Evolutionary conservation across 2,888 invertebrate species (phyloP).

Genomic region (Chloroclystis v-ata): DNA sequence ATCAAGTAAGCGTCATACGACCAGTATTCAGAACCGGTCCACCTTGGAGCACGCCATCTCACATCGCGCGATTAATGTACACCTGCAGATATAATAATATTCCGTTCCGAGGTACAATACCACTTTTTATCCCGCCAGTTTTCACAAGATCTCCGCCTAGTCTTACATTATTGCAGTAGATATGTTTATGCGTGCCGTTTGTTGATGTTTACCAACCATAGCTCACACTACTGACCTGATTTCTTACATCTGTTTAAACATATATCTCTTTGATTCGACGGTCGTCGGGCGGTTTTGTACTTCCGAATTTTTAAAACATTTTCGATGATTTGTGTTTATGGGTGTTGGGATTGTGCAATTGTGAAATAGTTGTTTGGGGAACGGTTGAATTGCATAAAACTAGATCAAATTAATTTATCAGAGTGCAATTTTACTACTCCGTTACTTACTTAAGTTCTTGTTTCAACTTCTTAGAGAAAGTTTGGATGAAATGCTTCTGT

Average conservation of each 20-base stretch:
- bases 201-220: conserved; percentile 57
- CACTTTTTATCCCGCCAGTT: conserved; percentile 40
- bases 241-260: conserved; percentile 62
- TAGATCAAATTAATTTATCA: too few relatives aligned
- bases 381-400: too few relatives aligned
- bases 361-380: too few relatives aligned
- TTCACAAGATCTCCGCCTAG: conserved; percentile 56
- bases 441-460: too few relatives aligned
- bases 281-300: conserved; percentile 31
- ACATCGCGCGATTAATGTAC: conserved; percentile 44
- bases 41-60: conserved; percentile 59
- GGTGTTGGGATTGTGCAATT: conserved; percentile 5
- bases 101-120: conserved; percentile 42
- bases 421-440: too few relatives aligned
- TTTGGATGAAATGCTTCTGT: too few relatives aligned
- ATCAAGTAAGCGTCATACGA: conserved; percentile 44
- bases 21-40: conserved; percentile 54
- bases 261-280: conserved; percentile 51
- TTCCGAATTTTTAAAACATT: conserved; percentile 31
- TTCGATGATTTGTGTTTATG: conserved; percentile 27
- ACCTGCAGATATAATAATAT: conserved; percentile 52
- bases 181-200: conserved; percentile 58
- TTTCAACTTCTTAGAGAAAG: too few relatives aligned
- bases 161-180: conserved; percentile 58
- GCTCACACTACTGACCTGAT: conserved; percentile 67